Conservation (phyloP, 1,140 invertebrate species). For the Apis mellifera region Amel_HAv3.1 CM009939.2:12251501-12252000, state of each 20-base stretch:
- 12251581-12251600: background rate
- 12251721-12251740: too few species aligned
- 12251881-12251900: background rate
- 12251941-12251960: conserved; percentile 44
- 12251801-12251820: background rate
- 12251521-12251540: background rate
- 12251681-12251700: background rate
- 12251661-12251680: background rate
- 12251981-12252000: conserved; percentile 10
- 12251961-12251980: conserved; percentile 59
- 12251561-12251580: background rate
- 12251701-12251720: too few species aligned
- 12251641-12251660: background rate
- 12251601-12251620: background rate
- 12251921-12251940: background rate
- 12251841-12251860: background rate
- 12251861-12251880: background rate
- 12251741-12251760: too few species aligned
- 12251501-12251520: background rate
- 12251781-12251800: background rate
- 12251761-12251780: too few species aligned
- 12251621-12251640: background rate
- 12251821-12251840: background rate
- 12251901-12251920: conserved; percentile 16
- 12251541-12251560: background rate